These are phyloP conservation scores for Alligator mississippiensis DNA, from an alignment of 2,113 vertebrate genomes.

Conservation along the genomic window DNA sequence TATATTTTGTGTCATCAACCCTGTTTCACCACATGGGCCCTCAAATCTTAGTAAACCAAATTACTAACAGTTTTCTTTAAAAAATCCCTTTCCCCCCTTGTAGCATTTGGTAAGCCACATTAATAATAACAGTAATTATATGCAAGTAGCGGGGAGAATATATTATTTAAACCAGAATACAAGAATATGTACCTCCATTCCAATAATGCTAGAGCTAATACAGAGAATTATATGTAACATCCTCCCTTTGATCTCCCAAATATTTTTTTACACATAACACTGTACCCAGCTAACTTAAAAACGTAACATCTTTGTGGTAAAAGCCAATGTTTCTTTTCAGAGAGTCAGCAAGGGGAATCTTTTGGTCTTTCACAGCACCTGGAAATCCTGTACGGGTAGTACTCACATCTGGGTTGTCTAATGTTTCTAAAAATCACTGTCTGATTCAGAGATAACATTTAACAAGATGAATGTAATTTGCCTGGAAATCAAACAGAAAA, in stretches of 20 bases:
- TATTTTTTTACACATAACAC: too few species aligned
- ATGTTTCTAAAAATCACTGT: constrained; percentile 34
- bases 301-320: not conserved
- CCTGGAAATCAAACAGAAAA: constrained; percentile 68
- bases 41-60: constrained; percentile 65
- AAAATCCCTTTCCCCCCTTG: constrained; percentile 52
- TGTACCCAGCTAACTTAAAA: not conserved
- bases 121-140: constrained; percentile 62
- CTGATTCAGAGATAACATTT: constrained; percentile 48
- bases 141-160: constrained; percentile 64
- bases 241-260: constrained; percentile 56
- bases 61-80: constrained; percentile 67
- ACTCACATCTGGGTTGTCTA: not conserved
- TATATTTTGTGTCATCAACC: constrained; percentile 60
- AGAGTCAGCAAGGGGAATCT: not conserved
- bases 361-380: fast-evolving
- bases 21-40: constrained; percentile 68
- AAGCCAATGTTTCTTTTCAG: constrained; percentile 19
- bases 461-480: constrained; percentile 2
- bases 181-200: constrained; percentile 35
- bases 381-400: constrained; percentile 16
- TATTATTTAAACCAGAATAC: constrained; percentile 48
- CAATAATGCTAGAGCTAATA: constrained; percentile 43
- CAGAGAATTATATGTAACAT: constrained; percentile 42
- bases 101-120: constrained; percentile 58